Evolutionary conservation across 2,113 vertebrate species (phyloP).

Genomic region (Toxostoma redivivum): DNA sequence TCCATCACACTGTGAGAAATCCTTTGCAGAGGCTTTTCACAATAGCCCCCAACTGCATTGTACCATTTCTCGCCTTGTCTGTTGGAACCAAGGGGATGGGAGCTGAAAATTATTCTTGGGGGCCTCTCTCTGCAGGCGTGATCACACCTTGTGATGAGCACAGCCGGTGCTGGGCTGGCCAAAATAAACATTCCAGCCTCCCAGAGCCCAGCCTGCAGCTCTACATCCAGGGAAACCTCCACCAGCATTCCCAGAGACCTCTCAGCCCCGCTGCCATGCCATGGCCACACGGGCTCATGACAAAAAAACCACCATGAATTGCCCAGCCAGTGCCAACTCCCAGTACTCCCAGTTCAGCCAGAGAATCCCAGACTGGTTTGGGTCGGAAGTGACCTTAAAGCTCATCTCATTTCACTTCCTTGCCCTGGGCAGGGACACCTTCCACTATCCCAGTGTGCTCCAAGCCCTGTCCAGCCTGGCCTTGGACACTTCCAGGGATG

Average conservation of each 20-base stretch:
- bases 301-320: accelerated
- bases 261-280: no score
- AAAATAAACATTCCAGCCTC: neutral
- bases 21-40: slow-evolving; percentile 32
- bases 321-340: accelerated
- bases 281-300: neutral
- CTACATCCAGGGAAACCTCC: neutral
- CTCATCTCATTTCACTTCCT: no score
- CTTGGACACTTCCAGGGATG: neutral
- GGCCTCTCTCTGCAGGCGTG: neutral
- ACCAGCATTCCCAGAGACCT: neutral
- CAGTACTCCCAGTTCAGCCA: neutral
- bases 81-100: neutral
- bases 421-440: neutral
- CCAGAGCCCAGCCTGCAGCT: neutral
- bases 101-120: slow-evolving; percentile 3
- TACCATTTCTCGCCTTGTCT: slow-evolving; percentile 42
- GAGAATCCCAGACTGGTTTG: neutral
- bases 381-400: neutral
- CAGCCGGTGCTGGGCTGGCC: neutral
- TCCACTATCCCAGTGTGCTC: accelerated
- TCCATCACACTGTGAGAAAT: slow-evolving; percentile 18
- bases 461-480: neutral
- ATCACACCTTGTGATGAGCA: slow-evolving; percentile 53
- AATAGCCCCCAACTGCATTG: neutral